Evolutionary conservation across 1,140 invertebrate genomes (phyloP).

Genomic region (Gonioctena quinquepunctata): DNA sequence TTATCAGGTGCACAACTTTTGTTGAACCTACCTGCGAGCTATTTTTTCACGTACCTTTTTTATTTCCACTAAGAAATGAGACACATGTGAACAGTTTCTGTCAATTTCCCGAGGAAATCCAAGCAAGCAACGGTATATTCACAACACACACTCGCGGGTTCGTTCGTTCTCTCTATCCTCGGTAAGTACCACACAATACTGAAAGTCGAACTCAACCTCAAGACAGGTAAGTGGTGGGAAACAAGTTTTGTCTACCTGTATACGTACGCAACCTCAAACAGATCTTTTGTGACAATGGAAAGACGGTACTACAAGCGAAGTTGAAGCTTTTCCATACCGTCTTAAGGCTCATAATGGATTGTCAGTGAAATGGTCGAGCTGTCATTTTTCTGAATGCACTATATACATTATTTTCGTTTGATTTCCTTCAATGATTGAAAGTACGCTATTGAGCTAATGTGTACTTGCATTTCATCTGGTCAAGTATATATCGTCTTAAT

Average conservation of each 20-base stretch:
- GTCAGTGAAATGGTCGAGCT: not conserved
- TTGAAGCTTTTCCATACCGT: not conserved
- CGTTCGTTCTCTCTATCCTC: not conserved
- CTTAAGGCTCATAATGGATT: not conserved
- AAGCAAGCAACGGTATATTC: conserved; percentile 5
- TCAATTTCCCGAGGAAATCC: not conserved
- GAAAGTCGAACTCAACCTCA: conserved; percentile 25
- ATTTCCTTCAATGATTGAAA: conserved; percentile 7
- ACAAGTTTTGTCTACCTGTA: conserved; percentile 27
- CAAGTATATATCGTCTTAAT: not conserved
- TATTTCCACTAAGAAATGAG: not conserved
- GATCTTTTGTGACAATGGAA: not conserved
- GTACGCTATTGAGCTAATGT: not conserved
- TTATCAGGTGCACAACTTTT: too few relatives aligned
- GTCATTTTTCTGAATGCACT: not conserved
- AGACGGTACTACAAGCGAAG: not conserved
- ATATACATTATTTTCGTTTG: not conserved
- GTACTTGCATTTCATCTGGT: not conserved
- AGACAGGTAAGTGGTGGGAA: conserved; percentile 29
- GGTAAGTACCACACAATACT: conserved; percentile 18
- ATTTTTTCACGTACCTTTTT: not conserved
- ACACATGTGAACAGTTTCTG: not conserved
- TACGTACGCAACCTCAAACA: not conserved
- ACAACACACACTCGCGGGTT: not conserved
- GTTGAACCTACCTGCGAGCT: too few relatives aligned